Evolutionary conservation across 2,113 vertebrate genomes (phyloP).

Genomic region (Epinephelus cyanopodus): DNA sequence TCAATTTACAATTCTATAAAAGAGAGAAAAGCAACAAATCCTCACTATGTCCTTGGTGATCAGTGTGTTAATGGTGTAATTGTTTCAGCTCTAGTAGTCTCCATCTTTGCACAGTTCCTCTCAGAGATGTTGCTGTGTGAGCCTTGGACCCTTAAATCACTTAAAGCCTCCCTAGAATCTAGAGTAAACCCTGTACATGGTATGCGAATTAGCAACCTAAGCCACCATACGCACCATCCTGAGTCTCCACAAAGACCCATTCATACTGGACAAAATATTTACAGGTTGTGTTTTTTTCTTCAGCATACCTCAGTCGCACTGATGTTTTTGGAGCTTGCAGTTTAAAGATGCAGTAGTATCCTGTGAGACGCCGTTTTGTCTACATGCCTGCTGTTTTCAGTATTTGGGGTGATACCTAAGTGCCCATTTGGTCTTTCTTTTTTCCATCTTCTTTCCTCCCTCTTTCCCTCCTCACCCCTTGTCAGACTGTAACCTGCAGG

Average conservation of each 20-base stretch:
- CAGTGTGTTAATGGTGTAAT: not conserved
- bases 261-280: constrained; percentile 58
- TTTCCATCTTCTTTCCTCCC: not conserved
- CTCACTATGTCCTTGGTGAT: not conserved
- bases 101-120: not conserved
- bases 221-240: constrained; percentile 31
- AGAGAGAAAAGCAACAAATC: not conserved
- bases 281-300: constrained; percentile 14
- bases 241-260: constrained; percentile 67
- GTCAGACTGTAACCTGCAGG: not conserved
- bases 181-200: constrained; percentile 54
- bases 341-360: not conserved
- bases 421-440: not conserved
- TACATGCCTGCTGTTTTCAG: not conserved
- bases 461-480: not conserved
- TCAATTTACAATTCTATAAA: not conserved
- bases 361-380: not conserved
- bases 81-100: not conserved
- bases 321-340: constrained; percentile 23
- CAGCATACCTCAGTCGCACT: constrained; percentile 17
- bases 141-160: not conserved
- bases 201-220: constrained; percentile 61
- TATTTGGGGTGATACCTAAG: not conserved
- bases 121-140: not conserved
- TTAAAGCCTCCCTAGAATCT: constrained; percentile 49